Evolutionary conservation across 2,797 vertebrate species (phyloP).

Genomic region (Acestrorhynchus altus): DNA sequence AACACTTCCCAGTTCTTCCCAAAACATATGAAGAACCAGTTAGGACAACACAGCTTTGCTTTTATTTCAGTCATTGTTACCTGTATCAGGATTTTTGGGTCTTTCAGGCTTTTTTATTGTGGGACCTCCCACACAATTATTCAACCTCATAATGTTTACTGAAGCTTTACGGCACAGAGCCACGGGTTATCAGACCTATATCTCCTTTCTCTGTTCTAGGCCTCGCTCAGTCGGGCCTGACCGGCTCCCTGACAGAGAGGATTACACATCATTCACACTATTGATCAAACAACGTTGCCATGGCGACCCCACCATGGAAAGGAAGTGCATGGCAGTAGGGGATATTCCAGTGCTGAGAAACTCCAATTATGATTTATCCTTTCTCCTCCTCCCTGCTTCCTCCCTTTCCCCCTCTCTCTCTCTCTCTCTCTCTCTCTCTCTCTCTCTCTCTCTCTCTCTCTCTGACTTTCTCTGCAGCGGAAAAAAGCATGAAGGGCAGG

Average conservation of each 20-base stretch:
- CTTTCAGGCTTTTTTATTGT: too few relatives aligned
- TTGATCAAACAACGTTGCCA: slow-evolving; percentile 65
- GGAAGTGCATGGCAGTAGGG: slow-evolving; percentile 35
- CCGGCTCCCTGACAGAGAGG: slow-evolving; percentile 19
- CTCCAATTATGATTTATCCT: slow-evolving; percentile 45
- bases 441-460: background rate
- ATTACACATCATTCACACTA: slow-evolving; percentile 59
- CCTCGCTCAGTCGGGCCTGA: slow-evolving; percentile 26
- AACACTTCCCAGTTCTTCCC: background rate
- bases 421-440: background rate
- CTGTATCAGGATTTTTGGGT: background rate
- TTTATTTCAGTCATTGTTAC: background rate
- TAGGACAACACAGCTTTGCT: too few relatives aligned
- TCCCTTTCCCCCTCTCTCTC: slow-evolving; percentile 9
- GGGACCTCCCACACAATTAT: slow-evolving; percentile 19
- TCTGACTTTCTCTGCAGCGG: slow-evolving; percentile 6
- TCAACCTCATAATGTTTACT: slow-evolving; percentile 22
- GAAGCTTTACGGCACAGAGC: slow-evolving; percentile 31
- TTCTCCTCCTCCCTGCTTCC: background rate
- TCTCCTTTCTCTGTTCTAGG: slow-evolving; percentile 39
- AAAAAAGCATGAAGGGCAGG: background rate
- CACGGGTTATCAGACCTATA: slow-evolving; percentile 43
- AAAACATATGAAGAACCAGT: background rate
- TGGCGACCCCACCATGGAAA: slow-evolving; percentile 51
- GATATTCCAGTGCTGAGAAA: slow-evolving; percentile 58